These are phyloP conservation scores for Rhinoderma darwinii DNA, from an alignment of 2,113 vertebrate species.

Conservation along the genomic window DNA sequence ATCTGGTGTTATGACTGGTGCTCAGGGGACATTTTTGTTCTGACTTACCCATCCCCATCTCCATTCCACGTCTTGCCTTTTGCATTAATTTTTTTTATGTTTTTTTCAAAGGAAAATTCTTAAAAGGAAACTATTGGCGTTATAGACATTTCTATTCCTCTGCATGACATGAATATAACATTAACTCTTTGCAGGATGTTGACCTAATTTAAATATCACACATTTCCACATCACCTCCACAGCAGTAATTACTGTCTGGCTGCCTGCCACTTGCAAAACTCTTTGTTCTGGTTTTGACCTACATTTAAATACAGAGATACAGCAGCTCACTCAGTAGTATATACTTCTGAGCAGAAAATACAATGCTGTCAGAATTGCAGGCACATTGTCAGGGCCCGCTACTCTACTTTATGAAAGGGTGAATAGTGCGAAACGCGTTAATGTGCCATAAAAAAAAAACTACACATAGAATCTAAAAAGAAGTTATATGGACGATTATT, in stretches of 20 bases:
- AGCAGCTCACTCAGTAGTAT: neutral
- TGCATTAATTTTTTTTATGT: too few relatives aligned
- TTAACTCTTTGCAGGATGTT: constrained; percentile 18
- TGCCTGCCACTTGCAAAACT: constrained; percentile 27
- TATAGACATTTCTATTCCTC: too few relatives aligned
- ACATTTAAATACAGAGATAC: constrained; percentile 37
- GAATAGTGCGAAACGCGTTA: neutral
- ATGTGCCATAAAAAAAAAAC: neutral
- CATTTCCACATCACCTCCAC: constrained; percentile 6
- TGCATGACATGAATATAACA: constrained; percentile 1
- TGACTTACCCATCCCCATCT: neutral
- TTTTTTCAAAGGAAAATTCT: neutral
- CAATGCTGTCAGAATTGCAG: neutral
- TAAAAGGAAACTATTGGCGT: neutral
- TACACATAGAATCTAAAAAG: neutral
- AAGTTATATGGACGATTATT: neutral
- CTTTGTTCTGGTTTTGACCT: constrained; percentile 36
- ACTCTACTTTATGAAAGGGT: neutral
- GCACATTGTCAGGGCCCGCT: neutral
- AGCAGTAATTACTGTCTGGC: constrained; percentile 32
- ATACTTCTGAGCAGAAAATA: constrained; percentile 11
- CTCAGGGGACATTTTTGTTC: neutral
- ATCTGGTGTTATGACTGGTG: too few relatives aligned
- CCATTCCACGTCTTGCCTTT: neutral
- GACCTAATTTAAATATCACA: constrained; percentile 17